phyloP scores from a whole-genome alignment of 2,113 vertebrate species.

The Lipotes vexillifer region DNA sequence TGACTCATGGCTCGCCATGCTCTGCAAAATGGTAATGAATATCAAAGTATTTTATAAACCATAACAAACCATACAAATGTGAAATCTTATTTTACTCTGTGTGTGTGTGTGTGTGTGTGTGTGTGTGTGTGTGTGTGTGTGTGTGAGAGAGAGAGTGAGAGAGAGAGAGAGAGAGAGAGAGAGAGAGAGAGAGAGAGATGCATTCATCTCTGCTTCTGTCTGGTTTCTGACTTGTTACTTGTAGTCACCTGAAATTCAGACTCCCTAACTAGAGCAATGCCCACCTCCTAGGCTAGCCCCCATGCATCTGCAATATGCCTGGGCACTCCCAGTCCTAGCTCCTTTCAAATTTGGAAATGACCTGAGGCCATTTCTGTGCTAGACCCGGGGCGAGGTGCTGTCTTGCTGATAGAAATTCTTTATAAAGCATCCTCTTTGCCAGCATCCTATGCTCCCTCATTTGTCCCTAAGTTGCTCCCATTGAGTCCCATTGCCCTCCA shows the following conservation, averaged over 20 bases:
- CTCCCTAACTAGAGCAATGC: neutral
- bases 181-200: too few relatives aligned
- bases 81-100: neutral
- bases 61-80: neutral
- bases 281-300: neutral
- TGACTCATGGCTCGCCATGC: neutral
- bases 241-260: neutral
- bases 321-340: neutral
- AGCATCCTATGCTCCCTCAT: neutral
- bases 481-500: neutral
- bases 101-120: neutral
- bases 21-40: neutral
- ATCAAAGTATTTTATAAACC: neutral
- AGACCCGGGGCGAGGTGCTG: neutral
- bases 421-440: neutral
- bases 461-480: neutral
- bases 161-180: too few relatives aligned
- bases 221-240: slow-evolving; percentile 9
- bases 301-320: neutral
- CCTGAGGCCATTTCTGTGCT: neutral
- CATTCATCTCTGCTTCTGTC: neutral
- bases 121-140: neutral
- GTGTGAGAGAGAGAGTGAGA: too few relatives aligned
- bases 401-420: neutral
- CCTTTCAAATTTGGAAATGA: slow-evolving; percentile 26